Evolutionary conservation across 2,113 vertebrate species (phyloP).

Genomic region (Chaetura pelagica): DNA sequence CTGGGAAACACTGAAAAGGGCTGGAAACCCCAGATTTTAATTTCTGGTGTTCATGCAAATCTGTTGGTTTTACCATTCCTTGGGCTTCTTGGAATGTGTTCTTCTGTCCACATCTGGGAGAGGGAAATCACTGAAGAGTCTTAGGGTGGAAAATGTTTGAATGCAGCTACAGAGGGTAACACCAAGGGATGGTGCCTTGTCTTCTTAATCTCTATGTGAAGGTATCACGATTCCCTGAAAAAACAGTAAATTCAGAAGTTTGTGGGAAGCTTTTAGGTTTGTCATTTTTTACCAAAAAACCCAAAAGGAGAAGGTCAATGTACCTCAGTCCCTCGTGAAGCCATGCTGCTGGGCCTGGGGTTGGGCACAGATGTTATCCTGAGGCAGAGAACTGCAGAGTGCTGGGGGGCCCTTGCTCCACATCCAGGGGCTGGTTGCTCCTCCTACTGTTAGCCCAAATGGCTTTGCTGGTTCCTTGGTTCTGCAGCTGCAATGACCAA

Average conservation of each 20-base stretch:
- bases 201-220: not conserved
- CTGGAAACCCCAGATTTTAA: not conserved
- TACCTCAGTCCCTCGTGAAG: rapidly evolving
- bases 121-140: not conserved
- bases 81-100: not conserved
- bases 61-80: not conserved
- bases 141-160: not conserved
- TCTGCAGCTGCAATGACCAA: not conserved
- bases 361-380: not conserved
- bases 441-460: not conserved
- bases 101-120: rapidly evolving
- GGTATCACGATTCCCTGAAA: not conserved
- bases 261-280: not conserved
- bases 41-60: not conserved
- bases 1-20: not conserved
- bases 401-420: not conserved
- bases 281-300: not conserved
- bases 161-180: not conserved
- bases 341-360: rapidly evolving
- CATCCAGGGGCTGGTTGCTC: not conserved
- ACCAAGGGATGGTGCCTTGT: not conserved
- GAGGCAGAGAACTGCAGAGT: not conserved
- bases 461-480: not conserved
- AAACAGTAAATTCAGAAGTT: not conserved
- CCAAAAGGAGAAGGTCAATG: not conserved